Evolutionary conservation across 2,888 invertebrate genomes (phyloP).

Genomic region (Gandaritis pyraliata): DNA sequence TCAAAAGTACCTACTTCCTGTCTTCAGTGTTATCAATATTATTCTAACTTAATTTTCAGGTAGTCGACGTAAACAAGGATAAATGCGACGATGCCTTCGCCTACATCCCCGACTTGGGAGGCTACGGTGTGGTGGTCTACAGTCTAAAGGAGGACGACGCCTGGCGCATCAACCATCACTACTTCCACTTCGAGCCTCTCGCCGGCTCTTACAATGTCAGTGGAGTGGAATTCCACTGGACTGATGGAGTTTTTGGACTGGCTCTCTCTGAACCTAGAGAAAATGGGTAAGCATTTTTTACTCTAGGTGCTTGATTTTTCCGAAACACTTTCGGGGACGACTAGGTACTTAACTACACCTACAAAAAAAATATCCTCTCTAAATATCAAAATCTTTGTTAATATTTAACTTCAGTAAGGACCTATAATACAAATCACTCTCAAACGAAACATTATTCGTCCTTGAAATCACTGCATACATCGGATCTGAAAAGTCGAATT

Average conservation of each 20-base stretch:
- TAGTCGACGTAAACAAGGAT: conserved; percentile 88
- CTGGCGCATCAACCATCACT: conserved; percentile 92
- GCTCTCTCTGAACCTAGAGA: conserved; percentile 86
- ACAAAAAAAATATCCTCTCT: too few relatives aligned
- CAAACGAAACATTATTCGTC: too few relatives aligned
- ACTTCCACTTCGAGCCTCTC: conserved; percentile 93
- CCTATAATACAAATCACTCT: too few relatives aligned
- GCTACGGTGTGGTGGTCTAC: conserved; percentile 91
- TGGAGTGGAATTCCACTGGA: conserved; percentile 93
- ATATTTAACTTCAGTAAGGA: too few relatives aligned
- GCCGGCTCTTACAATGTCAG: conserved; percentile 90
- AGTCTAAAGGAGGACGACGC: conserved; percentile 89
- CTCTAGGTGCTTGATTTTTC: background rate
- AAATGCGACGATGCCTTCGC: conserved; percentile 90
- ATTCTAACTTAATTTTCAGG: conserved; percentile 82
- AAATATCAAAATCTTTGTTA: too few relatives aligned
- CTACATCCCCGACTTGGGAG: conserved; percentile 91
- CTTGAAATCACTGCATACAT: too few relatives aligned
- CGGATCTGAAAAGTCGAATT: too few relatives aligned
- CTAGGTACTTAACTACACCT: too few relatives aligned
- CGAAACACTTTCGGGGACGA: background rate
- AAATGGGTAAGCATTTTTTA: conserved; percentile 73
- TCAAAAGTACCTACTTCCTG: background rate
- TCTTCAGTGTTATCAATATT: too few relatives aligned
- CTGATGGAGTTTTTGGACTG: conserved; percentile 91